phyloP scores from a whole-genome alignment of 2,888 invertebrate species.

The Acanthacorydalis orientalis region DNA sequence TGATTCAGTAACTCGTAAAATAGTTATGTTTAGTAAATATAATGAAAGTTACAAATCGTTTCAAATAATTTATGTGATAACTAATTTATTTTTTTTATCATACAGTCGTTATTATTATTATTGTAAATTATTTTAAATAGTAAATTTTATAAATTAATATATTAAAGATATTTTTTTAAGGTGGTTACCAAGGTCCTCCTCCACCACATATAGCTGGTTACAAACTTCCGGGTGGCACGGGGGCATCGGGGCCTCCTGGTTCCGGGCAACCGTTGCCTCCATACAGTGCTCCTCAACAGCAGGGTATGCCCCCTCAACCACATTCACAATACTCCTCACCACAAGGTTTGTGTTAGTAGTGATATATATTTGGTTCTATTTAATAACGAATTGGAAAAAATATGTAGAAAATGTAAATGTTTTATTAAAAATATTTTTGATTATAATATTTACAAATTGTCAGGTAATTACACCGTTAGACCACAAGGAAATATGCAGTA shows the following conservation, averaged over 20 bases:
- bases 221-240: slow-evolving; percentile 1
- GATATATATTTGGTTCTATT: not conserved
- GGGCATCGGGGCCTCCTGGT: slow-evolving; percentile 10
- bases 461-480: slow-evolving; percentile 24
- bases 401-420: not conserved
- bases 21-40: too few species aligned
- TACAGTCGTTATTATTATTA: too few species aligned
- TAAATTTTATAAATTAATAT: not conserved
- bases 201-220: slow-evolving; percentile 21
- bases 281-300: slow-evolving; percentile 10
- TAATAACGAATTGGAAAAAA: not conserved
- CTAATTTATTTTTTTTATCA: too few species aligned
- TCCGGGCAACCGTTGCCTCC: slow-evolving; percentile 26
- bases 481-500: slow-evolving; percentile 32
- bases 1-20: too few species aligned
- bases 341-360: slow-evolving; percentile 27
- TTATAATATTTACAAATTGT: not conserved
- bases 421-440: not conserved
- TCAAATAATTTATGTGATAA: too few species aligned
- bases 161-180: slow-evolving; percentile 1
- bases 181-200: slow-evolving; percentile 10
- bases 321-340: slow-evolving; percentile 11
- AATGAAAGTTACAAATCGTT: too few species aligned
- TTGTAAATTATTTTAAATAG: too few species aligned
- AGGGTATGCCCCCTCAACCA: slow-evolving; percentile 9